These are phyloP conservation scores for Stenoptilia bipunctidactyla DNA, from an alignment of 2,888 invertebrate species.

Conservation along the genomic window DNA sequence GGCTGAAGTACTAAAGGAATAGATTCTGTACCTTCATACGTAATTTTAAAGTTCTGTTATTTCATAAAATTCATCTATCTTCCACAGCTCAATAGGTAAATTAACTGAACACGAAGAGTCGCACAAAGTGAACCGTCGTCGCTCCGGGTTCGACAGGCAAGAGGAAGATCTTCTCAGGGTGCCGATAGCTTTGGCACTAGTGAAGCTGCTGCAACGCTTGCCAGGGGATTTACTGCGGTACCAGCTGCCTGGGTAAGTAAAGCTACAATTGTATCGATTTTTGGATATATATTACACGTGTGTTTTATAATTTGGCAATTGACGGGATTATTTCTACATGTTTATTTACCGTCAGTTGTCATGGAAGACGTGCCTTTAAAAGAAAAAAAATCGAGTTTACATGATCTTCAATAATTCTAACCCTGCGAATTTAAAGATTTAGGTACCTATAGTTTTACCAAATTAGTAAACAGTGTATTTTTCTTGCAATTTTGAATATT, in stretches of 20 bases:
- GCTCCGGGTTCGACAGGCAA: constrained; percentile 79
- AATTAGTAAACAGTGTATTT: too few species aligned
- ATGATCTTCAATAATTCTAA: too few species aligned
- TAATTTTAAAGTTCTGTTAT: too few species aligned
- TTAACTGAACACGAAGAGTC: constrained; percentile 79
- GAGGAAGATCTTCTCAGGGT: constrained; percentile 91
- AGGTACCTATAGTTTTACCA: too few species aligned
- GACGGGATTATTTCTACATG: too few species aligned
- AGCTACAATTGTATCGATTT: neutral
- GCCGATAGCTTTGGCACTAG: constrained; percentile 92
- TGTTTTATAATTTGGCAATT: neutral
- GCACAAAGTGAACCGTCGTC: constrained; percentile 83
- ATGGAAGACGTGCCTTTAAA: too few species aligned
- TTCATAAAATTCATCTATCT: neutral
- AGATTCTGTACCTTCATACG: too few species aligned
- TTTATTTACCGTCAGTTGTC: too few species aligned
- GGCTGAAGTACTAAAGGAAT: too few species aligned
- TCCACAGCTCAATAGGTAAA: constrained; percentile 51
- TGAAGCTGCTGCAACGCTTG: constrained; percentile 90
- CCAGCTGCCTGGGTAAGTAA: constrained; percentile 83
- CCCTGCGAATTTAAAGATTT: too few species aligned
- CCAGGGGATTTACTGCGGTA: constrained; percentile 81
- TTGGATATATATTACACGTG: neutral
- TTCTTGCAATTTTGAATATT: too few species aligned
- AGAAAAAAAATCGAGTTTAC: too few species aligned